Evolutionary conservation across 2,797 vertebrate species (phyloP).

Genomic region (Leptatherina wallacei): DNA sequence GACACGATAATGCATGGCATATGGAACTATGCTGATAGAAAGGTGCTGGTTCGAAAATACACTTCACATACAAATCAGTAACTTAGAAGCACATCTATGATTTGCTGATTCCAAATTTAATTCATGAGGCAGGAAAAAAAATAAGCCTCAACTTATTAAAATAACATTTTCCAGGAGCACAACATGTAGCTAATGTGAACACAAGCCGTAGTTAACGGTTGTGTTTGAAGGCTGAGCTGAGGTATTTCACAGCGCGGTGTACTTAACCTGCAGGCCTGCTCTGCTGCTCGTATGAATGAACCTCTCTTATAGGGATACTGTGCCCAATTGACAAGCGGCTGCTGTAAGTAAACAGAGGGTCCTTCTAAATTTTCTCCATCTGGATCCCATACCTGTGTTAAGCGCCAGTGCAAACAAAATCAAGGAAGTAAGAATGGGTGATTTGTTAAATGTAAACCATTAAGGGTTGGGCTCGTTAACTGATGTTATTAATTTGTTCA

Average conservation of each 20-base stretch:
- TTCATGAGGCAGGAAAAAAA: constrained; percentile 7
- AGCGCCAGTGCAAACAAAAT: constrained; percentile 86
- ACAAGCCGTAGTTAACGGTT: constrained; percentile 47
- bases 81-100: constrained; percentile 5
- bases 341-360: constrained; percentile 90
- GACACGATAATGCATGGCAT: constrained; percentile 1
- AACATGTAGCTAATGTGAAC: constrained; percentile 37
- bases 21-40: constrained; percentile 11
- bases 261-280: constrained; percentile 71
- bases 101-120: constrained; percentile 9
- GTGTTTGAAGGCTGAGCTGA: constrained; percentile 36
- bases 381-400: constrained; percentile 88
- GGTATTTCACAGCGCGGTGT: constrained; percentile 65
- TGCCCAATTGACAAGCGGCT: constrained; percentile 90
- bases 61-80: constrained; percentile 8
- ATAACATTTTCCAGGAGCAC: not conserved
- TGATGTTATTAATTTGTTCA: constrained; percentile 35
- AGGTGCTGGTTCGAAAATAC: constrained; percentile 39
- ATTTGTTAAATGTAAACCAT: constrained; percentile 66
- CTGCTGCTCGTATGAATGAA: constrained; percentile 86
- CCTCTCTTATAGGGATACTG: constrained; percentile 88
- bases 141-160: not conserved
- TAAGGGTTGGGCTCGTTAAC: constrained; percentile 12
- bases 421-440: constrained; percentile 79
- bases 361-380: constrained; percentile 85